Evolutionary conservation across 2,113 vertebrate genomes (phyloP), one percentile per base, ranked within the genome.

Genomic region (Leptobrachium ailaonicum): DNA sequence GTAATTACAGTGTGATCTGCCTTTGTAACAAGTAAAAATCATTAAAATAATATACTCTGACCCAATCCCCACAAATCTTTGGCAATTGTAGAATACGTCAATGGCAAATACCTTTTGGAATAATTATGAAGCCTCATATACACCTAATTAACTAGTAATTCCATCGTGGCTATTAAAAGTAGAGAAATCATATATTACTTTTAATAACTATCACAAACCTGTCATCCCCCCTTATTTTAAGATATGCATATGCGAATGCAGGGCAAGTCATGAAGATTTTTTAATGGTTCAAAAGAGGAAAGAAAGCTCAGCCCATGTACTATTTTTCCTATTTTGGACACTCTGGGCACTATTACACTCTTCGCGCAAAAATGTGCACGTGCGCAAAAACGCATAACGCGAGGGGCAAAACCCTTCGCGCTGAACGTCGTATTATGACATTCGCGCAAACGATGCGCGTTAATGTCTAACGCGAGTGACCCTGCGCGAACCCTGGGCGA

Each of bases 1-100:
- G 50, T 74, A 74, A 80, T 68, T 47, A 74, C 42, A 60, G n/a
- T 41, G 41, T 74, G 67, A 80, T 74, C 56, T 62, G 62, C 14
- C 71, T 9, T 53, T 72, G 45, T 13, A 53, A 72, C n/a, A 74
- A 80, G 66, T 13, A n/a, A 66, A 73, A 79, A 32, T 67, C 45
- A 80, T 66, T 66, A 10, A 73, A 67, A 73, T 66, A 79, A 66
- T 41, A 40, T 54, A 71, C 71, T 79, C n/a, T 66, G 60, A 56
- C 62, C 41, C 66, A 62, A 68, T 41, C 62, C 67, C 41, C 66
- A 47, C n/a, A 80, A 74, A 80, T 74, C 50, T 45, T 74, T 60
- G 43, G 50, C 71, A 80, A 74, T 80, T 68, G 66, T 56, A 50
- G 4, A 5, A 50, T 50, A 50, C 4, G 4, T 14, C n/a, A 47